Conservation (phyloP, 1,140 invertebrate species). For the Agrypnia vestita region DNA sequence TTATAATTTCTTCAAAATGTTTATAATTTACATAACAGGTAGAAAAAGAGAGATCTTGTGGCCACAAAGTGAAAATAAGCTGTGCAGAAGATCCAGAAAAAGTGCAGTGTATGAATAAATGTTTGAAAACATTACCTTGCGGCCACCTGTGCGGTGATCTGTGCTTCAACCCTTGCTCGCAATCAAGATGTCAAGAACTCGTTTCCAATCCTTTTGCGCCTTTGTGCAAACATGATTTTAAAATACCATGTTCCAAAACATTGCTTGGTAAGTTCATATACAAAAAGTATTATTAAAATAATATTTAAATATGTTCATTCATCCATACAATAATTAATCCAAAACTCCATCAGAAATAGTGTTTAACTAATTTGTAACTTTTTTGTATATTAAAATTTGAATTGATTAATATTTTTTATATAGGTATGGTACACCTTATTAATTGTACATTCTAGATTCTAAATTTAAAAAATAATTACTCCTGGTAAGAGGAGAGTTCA, state of each 20-base stretch:
- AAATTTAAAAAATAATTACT: no score
- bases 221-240: slow-evolving; percentile 69
- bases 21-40: slow-evolving; percentile 63
- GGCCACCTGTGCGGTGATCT: slow-evolving; percentile 70
- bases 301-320: no score
- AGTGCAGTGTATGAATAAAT: slow-evolving; percentile 67
- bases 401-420: no score
- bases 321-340: no score
- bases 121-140: slow-evolving; percentile 69
- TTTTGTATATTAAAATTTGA: no score
- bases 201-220: slow-evolving; percentile 60
- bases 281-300: no score
- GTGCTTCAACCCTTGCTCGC: slow-evolving; percentile 69
- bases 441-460: no score
- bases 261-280: neutral
- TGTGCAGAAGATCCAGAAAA: slow-evolving; percentile 67
- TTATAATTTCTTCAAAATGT: slow-evolving; percentile 32
- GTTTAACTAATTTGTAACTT: no score
- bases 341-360: no score
- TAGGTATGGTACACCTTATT: no score
- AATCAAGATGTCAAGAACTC: slow-evolving; percentile 63
- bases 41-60: slow-evolving; percentile 68
- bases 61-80: slow-evolving; percentile 65
- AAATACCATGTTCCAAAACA: slow-evolving; percentile 65
- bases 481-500: no score